A percentile compares a stretch with the other conserved stretches of the same genome.
phyloP scores from a whole-genome alignment of 2,797 vertebrate species.

The Knipowitschia caucasica region DNA sequence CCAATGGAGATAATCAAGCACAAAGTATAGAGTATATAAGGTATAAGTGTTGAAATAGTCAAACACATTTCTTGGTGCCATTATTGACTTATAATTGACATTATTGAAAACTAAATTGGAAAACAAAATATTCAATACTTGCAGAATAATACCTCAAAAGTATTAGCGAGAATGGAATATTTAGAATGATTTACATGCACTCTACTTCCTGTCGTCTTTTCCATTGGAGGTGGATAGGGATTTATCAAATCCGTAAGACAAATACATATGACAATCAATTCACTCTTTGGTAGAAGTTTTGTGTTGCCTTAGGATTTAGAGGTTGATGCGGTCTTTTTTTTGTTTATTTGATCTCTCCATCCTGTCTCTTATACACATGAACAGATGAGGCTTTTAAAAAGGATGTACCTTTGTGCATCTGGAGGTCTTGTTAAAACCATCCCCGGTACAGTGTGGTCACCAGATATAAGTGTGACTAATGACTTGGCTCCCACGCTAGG shows the following conservation, averaged over 20 bases:
- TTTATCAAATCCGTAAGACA: neutral
- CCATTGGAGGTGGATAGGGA: neutral
- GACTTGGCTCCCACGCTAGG: slow-evolving; percentile 35
- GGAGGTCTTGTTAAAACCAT: slow-evolving; percentile 31
- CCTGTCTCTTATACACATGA: slow-evolving; percentile 12
- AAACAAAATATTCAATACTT: too few species aligned
- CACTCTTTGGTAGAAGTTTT: neutral
- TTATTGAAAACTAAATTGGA: too few species aligned
- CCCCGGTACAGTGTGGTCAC: slow-evolving; percentile 25
- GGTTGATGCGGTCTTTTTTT: neutral
- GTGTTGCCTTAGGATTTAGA: neutral
- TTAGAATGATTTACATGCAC: too few species aligned
- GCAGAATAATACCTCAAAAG: neutral
- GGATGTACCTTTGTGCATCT: slow-evolving; percentile 35
- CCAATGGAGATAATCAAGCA: too few species aligned
- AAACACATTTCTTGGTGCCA: too few species aligned
- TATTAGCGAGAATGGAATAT: too few species aligned
- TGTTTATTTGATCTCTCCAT: slow-evolving; percentile 19
- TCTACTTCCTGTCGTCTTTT: too few species aligned
- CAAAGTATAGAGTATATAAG: too few species aligned
- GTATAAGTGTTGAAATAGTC: too few species aligned
- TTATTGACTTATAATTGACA: too few species aligned
- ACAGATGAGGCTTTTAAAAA: slow-evolving; percentile 34
- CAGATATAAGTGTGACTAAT: slow-evolving; percentile 44
- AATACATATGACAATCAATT: slow-evolving; percentile 4